phyloP scores from a whole-genome alignment of 2,113 vertebrate species.

The Engraulis encrasicolus region DNA sequence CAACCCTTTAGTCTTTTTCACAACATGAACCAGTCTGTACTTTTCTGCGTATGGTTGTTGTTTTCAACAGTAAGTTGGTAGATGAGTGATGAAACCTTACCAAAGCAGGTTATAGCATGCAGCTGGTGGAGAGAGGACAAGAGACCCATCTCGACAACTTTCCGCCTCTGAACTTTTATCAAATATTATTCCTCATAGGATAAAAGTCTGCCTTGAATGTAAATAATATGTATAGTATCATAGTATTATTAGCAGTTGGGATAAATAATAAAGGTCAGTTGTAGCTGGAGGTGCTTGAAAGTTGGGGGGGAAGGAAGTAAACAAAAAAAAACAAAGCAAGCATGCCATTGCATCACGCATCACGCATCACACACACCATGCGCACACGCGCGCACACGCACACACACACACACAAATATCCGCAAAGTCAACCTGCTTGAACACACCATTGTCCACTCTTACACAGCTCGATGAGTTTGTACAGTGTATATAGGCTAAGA shows the following conservation, averaged over 20 bases:
- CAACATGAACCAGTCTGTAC: constrained; percentile 2
- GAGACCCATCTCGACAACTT: background rate
- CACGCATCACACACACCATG: background rate
- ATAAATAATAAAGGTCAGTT: constrained; percentile 17
- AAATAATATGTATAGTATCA: constrained; percentile 23
- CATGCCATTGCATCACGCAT: constrained; percentile 2
- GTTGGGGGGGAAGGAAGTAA: background rate
- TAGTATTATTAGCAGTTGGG: constrained; percentile 21
- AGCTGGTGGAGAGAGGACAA: background rate
- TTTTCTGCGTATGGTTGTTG: constrained; percentile 1
- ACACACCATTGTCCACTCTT: constrained; percentile 20
- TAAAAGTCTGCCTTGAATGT: background rate
- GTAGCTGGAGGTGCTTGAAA: constrained; percentile 6
- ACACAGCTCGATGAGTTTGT: constrained; percentile 8
- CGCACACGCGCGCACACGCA: background rate
- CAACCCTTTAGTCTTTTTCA: background rate
- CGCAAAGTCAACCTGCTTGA: background rate
- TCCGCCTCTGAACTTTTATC: background rate
- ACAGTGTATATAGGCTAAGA: constrained; percentile 16
- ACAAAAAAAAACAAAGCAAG: constrained; percentile 4
- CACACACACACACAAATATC: background rate
- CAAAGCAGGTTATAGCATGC: constrained; percentile 22
- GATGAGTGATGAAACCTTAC: constrained; percentile 12
- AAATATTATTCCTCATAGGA: background rate
- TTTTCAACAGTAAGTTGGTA: constrained; percentile 6